Evolutionary conservation across 2,888 invertebrate genomes (phyloP).

Genomic region (Drosophila phalerata): DNA sequence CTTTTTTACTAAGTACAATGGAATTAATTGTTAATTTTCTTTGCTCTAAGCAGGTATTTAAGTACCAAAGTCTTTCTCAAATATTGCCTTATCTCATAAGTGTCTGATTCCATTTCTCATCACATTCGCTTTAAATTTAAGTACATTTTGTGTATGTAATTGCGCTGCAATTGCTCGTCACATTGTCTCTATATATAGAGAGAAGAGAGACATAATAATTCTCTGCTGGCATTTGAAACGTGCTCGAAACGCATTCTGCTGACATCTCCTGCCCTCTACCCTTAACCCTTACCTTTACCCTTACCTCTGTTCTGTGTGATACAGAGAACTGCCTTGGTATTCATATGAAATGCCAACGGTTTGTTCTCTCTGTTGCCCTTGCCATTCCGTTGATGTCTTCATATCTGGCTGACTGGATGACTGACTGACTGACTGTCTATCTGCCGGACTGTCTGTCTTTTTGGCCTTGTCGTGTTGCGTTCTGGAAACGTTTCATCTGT

Average conservation of each 20-base stretch:
- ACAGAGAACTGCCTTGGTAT: conserved; percentile 28
- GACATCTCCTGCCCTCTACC: neutral
- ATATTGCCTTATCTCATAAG: neutral
- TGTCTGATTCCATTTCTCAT: neutral
- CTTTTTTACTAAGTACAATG: too few species aligned
- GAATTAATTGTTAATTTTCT: neutral
- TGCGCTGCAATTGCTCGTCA: conserved; percentile 11
- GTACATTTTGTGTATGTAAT: conserved; percentile 13
- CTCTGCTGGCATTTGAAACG: conserved; percentile 36
- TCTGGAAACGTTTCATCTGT: conserved; percentile 68
- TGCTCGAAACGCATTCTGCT: conserved; percentile 40
- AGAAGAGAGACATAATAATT: conserved; percentile 17
- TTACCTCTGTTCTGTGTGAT: neutral
- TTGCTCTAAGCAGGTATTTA: neutral
- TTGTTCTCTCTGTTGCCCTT: conserved; percentile 29
- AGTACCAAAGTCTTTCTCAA: neutral
- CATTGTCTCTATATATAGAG: conserved; percentile 9
- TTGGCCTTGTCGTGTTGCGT: conserved; percentile 30
- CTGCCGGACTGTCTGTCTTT: conserved; percentile 26
- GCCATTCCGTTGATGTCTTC: conserved; percentile 61
- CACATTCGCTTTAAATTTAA: conserved; percentile 1
- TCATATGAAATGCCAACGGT: conserved; percentile 58
- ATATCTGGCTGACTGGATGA: conserved; percentile 45
- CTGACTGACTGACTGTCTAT: conserved; percentile 38
- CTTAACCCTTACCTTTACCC: neutral